Conservation (phyloP, 1,140 invertebrate genomes). For the Pogonomyrmex barbatus region DNA sequence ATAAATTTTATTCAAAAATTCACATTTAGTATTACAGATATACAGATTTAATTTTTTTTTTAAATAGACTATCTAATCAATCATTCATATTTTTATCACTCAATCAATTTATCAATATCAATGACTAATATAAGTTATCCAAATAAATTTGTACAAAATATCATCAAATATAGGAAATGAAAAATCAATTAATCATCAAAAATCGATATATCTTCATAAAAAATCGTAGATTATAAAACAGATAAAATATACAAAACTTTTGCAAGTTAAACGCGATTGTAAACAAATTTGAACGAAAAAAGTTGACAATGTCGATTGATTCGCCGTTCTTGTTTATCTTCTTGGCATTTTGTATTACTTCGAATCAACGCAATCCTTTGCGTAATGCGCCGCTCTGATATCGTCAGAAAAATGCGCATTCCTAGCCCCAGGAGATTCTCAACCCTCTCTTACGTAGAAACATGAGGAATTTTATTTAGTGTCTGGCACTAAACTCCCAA, state of each 20-base stretch:
- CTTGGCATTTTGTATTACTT: background rate
- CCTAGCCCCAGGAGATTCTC: conserved; percentile 9
- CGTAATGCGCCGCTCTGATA: background rate
- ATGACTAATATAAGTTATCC: too few species aligned
- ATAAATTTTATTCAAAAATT: background rate
- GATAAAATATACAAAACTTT: background rate
- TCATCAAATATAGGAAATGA: background rate
- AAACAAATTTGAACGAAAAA: background rate
- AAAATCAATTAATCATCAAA: background rate
- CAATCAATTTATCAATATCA: background rate
- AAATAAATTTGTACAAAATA: background rate
- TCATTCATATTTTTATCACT: background rate
- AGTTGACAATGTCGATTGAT: background rate
- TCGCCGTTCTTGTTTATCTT: background rate
- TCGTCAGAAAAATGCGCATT: conserved; percentile 10
- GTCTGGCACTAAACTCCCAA: conserved; percentile 51
- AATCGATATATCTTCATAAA: background rate
- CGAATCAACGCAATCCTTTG: conserved; percentile 2
- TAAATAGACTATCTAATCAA: background rate
- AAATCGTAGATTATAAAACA: background rate
- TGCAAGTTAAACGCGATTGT: background rate
- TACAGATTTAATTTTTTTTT: background rate
- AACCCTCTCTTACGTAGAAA: conserved; percentile 20
- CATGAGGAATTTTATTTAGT: conserved; percentile 60
- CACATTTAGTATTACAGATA: background rate